These are phyloP conservation scores for Marronus borbonicus DNA, from an alignment of 2,888 invertebrate genomes.

Conservation along the genomic window DNA sequence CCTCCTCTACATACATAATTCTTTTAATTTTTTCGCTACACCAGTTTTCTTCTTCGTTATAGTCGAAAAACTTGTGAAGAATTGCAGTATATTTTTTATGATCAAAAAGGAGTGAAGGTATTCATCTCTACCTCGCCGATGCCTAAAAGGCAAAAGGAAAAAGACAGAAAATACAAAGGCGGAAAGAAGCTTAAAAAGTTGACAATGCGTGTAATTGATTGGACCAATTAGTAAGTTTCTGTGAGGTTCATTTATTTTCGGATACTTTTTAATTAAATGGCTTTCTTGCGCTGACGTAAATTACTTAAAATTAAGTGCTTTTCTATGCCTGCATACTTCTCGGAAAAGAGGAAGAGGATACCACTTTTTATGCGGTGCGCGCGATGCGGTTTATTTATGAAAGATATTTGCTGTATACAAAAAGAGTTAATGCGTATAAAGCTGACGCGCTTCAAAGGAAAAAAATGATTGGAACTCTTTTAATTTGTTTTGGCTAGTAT, in stretches of 20 bases:
- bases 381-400: constrained; percentile 26
- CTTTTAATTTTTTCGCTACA: constrained; percentile 27
- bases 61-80: constrained; percentile 1
- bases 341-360: neutral
- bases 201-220: constrained; percentile 40
- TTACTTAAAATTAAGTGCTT: constrained; percentile 42
- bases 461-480: neutral
- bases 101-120: neutral
- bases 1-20: neutral
- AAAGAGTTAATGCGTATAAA: neutral
- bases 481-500: constrained; percentile 4
- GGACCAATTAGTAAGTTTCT: constrained; percentile 34
- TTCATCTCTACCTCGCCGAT: neutral
- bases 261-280: constrained; percentile 40
- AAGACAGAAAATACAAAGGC: neutral
- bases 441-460: neutral
- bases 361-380: neutral
- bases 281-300: constrained; percentile 37
- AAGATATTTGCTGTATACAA: constrained; percentile 12
- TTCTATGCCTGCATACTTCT: constrained; percentile 24
- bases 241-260: constrained; percentile 32
- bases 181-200: constrained; percentile 2
- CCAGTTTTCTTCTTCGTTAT: neutral
- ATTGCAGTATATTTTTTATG: constrained; percentile 23
- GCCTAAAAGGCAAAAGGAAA: neutral